Evolutionary conservation across 2,113 vertebrate genomes (phyloP), one percentile per base, ranked within the genome.

Genomic region (Phocoena sinus): DNA sequence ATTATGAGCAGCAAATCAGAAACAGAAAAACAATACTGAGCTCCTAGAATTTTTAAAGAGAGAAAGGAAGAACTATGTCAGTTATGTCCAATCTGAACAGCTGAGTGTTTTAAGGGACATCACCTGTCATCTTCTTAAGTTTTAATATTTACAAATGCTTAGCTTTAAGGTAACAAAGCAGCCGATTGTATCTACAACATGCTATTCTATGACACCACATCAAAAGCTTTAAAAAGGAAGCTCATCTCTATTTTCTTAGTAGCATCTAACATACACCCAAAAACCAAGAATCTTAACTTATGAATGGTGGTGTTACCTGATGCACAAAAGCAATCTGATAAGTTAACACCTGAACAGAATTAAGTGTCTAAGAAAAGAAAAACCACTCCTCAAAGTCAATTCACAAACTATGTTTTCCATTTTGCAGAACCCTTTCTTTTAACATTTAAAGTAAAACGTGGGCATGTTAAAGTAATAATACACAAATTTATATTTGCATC

Each of bases 151-250:
- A 99, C 98, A 98, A 98, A 98, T 92, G 98, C 98, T 97, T 98
- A 98, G 97, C 97, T 98, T 98, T 79, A 98, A 98, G 98, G 97
- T 98, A 98, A 98, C 97, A 97, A 98, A 98, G 98, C 98, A 98
- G 98, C 96, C 98, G 98, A 99, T 97, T 99, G 98, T 98, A 98
- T 98, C 98, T 98, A 99, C 98, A 98, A 97, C 98, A 99, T 99
- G 99, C 99, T 99, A 99, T 84, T 98, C 98, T 99, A 99, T 97
- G 98, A 99, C 98, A 98, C 89, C 98, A 98, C 95, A 97, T 98
- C 98, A 98, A 98, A 98, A 99, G 98, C 98, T 98, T 98, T 98
- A 96, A 98, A 98, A 98, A 98, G 98, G 98, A 98, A 98, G 97
- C 98, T 98, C 98, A 98, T 98, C 89, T 99, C 98, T 98, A 98